These are phyloP conservation scores for Pygoscelis antarcticus DNA, from an alignment of 2,113 vertebrate species.

Conservation along the genomic window DNA sequence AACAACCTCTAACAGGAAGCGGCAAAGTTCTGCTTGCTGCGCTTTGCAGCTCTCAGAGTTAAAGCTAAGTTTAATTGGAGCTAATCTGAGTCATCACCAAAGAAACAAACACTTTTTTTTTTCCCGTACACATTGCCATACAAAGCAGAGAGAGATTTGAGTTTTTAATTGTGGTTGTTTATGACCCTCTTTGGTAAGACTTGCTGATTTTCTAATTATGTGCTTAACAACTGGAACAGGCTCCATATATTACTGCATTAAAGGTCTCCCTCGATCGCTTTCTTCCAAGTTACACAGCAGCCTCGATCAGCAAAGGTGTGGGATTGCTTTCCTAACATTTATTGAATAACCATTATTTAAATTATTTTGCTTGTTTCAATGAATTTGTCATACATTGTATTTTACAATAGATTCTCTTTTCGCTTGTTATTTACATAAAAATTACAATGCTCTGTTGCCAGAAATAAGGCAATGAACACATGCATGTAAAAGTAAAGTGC, in stretches of 20 bases:
- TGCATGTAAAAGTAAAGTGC: background rate
- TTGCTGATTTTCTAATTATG: slow-evolving; percentile 25
- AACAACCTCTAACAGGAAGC: background rate
- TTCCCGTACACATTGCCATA: background rate
- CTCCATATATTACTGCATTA: background rate
- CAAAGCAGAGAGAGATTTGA: background rate
- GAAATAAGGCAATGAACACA: background rate
- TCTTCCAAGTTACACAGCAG: slow-evolving; percentile 7
- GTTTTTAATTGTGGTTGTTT: background rate
- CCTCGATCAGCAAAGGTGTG: background rate
- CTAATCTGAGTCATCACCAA: background rate
- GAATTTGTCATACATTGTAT: slow-evolving; percentile 17
- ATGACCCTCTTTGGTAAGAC: background rate
- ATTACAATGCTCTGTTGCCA: background rate
- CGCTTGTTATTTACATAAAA: background rate
- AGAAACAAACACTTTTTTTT: background rate
- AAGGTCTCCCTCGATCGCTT: background rate
- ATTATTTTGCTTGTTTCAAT: slow-evolving; percentile 38
- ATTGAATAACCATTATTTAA: slow-evolving; percentile 38
- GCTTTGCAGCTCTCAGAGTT: background rate
- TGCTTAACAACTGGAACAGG: slow-evolving; percentile 19
- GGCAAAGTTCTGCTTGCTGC: background rate
- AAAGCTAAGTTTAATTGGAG: background rate
- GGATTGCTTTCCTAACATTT: slow-evolving; percentile 33
- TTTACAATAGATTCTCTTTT: slow-evolving; percentile 21